Percentiles rank a stretch among this genome's conserved stretches.
Conservation (phyloP, 2,888 invertebrate genomes). For the Drosophila sordidapex region DNA sequence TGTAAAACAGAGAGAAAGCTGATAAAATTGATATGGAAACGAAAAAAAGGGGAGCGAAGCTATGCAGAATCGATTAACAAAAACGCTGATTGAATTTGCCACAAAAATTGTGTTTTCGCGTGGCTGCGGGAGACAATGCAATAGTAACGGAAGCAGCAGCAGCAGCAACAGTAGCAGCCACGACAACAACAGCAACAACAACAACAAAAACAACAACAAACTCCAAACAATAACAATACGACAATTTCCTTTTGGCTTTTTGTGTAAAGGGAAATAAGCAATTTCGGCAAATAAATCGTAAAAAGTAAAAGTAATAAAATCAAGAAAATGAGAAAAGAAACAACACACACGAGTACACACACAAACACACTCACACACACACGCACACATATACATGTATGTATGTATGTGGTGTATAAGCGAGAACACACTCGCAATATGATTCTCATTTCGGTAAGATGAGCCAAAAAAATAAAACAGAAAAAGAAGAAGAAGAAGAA, state of each 20-base stretch:
- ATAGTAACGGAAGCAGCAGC: constrained; percentile 4
- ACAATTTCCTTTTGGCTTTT: constrained; percentile 61
- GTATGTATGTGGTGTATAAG: not conserved
- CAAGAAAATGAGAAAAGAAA: constrained; percentile 75
- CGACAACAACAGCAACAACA: constrained; percentile 4
- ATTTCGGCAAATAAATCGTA: constrained; percentile 79
- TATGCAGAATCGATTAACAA: constrained; percentile 69
- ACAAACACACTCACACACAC: constrained; percentile 1
- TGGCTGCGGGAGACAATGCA: constrained; percentile 28
- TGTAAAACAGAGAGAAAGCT: constrained; percentile 36
- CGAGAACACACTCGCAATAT: constrained; percentile 26
- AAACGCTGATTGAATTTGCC: constrained; percentile 71
- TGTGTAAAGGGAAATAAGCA: constrained; percentile 72
- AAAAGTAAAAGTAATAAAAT: constrained; percentile 80
- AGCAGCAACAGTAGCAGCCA: constrained; percentile 8
- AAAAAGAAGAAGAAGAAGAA: not conserved
- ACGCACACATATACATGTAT: not conserved
- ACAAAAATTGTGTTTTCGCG: constrained; percentile 56
- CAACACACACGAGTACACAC: constrained; percentile 15
- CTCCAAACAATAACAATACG: constrained; percentile 51
- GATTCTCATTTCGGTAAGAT: constrained; percentile 29
- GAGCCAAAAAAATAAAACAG: not conserved
- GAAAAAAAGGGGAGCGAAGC: not conserved
- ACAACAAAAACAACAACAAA: constrained; percentile 5
- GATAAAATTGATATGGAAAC: constrained; percentile 31